phyloP scores from a whole-genome alignment of 2,888 invertebrate genomes.

The Acheta domesticus region DNA sequence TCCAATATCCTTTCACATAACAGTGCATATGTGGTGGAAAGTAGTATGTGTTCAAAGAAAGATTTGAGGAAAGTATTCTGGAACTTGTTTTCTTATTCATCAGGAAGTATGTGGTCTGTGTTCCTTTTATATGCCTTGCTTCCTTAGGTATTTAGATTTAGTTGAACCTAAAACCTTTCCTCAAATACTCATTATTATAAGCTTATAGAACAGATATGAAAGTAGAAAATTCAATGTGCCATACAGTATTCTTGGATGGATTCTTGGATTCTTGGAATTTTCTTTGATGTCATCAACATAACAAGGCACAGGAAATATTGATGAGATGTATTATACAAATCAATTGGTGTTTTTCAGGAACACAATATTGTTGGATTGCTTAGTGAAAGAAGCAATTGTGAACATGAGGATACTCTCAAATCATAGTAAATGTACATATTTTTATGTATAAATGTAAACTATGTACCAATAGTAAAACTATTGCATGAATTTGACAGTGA shows the following conservation, averaged over 20 bases:
- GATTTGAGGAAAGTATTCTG: too few relatives aligned
- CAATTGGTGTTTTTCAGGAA: background rate
- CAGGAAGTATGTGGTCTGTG: too few relatives aligned
- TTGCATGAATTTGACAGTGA: background rate
- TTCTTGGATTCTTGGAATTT: slow-evolving; percentile 21
- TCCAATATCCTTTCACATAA: too few relatives aligned
- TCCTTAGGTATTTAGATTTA: too few relatives aligned
- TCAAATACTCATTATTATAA: background rate
- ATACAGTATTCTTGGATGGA: slow-evolving; percentile 33
- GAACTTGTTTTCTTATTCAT: too few relatives aligned
- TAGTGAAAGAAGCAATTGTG: background rate
- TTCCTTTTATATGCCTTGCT: too few relatives aligned
- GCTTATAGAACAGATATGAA: slow-evolving; percentile 1
- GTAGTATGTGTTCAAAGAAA: too few relatives aligned
- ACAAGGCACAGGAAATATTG: slow-evolving; percentile 24
- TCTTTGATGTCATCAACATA: background rate
- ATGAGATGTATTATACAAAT: background rate
- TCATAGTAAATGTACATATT: slow-evolving; percentile 24
- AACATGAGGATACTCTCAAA: background rate
- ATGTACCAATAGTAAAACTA: slow-evolving; percentile 11
- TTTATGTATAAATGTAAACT: slow-evolving; percentile 25
- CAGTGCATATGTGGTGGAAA: too few relatives aligned
- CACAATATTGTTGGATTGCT: background rate
- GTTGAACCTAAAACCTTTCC: background rate
- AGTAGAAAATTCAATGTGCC: slow-evolving; percentile 30